Base-by-base conservation (phyloP, 2,113 vertebrate species). In the Ornithorhynchus anatinus region DNA sequence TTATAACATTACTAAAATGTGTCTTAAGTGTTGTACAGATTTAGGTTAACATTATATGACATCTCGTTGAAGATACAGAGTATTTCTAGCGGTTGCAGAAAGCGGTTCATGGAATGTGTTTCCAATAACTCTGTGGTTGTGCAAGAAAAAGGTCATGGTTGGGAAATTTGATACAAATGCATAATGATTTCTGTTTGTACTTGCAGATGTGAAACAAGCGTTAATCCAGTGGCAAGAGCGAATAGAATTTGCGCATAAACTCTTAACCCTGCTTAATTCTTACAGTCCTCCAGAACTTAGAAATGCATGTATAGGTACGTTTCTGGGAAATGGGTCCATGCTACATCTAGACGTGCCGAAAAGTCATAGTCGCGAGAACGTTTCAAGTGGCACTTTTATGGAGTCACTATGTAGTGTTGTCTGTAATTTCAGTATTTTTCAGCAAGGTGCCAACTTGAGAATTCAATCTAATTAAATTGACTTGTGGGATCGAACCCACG, bases 181-280 rank as follows among this genome's bases (percentile, higher is more conserved):
- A 23, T 76, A 51, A 59, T 50, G 79, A 39, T 50, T 0, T 40
- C 27, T 67, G 23, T 79, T 80, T 91, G 16, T 82, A 15, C 86
- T 87, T 91, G 44, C 92, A 99, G 97, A 99, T 89, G 98, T 99
- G 87, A 99, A 99, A 77, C 98, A 99, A 93, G 98, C 98, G 62
- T 94, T 99, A 88, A 99, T 99, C 85, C 98, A 99, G 88, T 99
- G 98, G 98, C 98, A 99, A 87, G 98, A 99, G 79, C 93, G 98
- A 89, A 99, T 99, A 65, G 98, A 99, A 93, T 99, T 99, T 83
- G 97, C 98, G 78, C 98, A 99, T 89, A 99, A 99, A 85, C 95
- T 99, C 65, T 91, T 99, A 86, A 99, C 98, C n/a, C 94, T 99
- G 66, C 95, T 99, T n/a, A 99, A 99, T 93, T 99, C 97, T 47